phyloP scores from a whole-genome alignment of 2,113 vertebrate genomes.

The Verasper variegatus region DNA sequence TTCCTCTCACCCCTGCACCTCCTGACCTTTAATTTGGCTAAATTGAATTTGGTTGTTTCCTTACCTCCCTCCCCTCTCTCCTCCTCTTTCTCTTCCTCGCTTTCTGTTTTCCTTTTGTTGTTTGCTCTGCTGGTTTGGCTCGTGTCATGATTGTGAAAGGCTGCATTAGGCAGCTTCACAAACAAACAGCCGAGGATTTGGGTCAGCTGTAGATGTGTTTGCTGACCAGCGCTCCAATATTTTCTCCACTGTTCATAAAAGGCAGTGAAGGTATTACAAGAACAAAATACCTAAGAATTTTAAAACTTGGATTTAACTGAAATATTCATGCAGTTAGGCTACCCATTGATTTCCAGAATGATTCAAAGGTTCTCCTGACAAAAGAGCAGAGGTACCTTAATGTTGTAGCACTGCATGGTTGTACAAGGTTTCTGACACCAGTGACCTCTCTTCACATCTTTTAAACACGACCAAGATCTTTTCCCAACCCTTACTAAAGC shows the following conservation, averaged over 20 bases:
- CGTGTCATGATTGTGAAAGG: constrained; percentile 34
- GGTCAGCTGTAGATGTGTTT: constrained; percentile 39
- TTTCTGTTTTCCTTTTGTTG: constrained; percentile 26
- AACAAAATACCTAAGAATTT: constrained; percentile 14
- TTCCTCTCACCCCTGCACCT: background rate
- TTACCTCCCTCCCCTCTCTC: background rate
- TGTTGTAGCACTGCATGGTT: background rate
- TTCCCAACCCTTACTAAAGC: too few species aligned
- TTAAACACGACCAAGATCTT: too few species aligned
- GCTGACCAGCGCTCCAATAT: constrained; percentile 31
- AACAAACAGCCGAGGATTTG: constrained; percentile 53
- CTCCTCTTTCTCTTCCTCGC: background rate
- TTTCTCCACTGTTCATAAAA: constrained; percentile 30
- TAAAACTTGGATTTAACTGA: background rate
- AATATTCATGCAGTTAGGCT: background rate
- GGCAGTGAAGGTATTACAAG: background rate
- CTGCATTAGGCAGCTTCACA: constrained; percentile 41
- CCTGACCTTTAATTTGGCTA: constrained; percentile 53
- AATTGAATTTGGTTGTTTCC: constrained; percentile 58
- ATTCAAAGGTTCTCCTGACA: too few species aligned
- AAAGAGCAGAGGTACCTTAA: background rate
- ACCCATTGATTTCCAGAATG: too few species aligned
- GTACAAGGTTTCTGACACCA: background rate
- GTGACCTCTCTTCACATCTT: background rate
- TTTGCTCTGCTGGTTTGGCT: constrained; percentile 38